These are phyloP conservation scores for Chromobotia macracanthus DNA, from an alignment of 2,797 vertebrate genomes.

Conservation along the genomic window DNA sequence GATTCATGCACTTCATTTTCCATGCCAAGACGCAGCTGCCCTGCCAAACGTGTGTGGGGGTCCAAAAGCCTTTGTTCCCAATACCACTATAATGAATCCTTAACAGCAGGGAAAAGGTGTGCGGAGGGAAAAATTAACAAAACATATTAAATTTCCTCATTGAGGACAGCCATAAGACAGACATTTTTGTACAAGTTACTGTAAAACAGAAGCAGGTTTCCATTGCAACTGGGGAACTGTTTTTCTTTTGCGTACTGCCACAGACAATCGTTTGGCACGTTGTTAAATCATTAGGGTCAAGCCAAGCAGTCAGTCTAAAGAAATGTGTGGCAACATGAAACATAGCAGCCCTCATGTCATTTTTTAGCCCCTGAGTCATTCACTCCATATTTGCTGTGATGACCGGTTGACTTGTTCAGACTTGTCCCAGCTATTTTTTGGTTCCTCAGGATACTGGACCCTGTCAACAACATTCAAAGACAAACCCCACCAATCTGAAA, in stretches of 20 bases:
- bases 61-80: conserved; percentile 62
- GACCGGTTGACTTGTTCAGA: conserved; percentile 69
- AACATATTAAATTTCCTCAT: conserved; percentile 60
- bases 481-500: conserved; percentile 72
- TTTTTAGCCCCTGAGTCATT: conserved; percentile 58
- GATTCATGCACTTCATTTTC: conserved; percentile 52
- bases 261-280: conserved; percentile 51
- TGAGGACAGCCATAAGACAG: conserved; percentile 55
- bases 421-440: conserved; percentile 65
- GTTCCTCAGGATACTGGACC: conserved; percentile 71
- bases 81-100: conserved; percentile 58
- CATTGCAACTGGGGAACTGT: conserved; percentile 48
- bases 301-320: conserved; percentile 57
- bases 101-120: conserved; percentile 63
- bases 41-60: conserved; percentile 51
- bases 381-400: conserved; percentile 49
- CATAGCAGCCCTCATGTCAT: conserved; percentile 56
- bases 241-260: conserved; percentile 25
- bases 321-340: conserved; percentile 54
- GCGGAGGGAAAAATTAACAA: conserved; percentile 60
- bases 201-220: conserved; percentile 61
- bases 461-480: conserved; percentile 73
- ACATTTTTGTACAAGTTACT: conserved; percentile 54
- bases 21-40: conserved; percentile 48
- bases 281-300: conserved; percentile 57